Percentiles rank a stretch among this genome's conserved stretches.
These are phyloP conservation scores for Drosophila nigricruria DNA, from an alignment of 2,888 invertebrate species.

Conservation along the genomic window DNA sequence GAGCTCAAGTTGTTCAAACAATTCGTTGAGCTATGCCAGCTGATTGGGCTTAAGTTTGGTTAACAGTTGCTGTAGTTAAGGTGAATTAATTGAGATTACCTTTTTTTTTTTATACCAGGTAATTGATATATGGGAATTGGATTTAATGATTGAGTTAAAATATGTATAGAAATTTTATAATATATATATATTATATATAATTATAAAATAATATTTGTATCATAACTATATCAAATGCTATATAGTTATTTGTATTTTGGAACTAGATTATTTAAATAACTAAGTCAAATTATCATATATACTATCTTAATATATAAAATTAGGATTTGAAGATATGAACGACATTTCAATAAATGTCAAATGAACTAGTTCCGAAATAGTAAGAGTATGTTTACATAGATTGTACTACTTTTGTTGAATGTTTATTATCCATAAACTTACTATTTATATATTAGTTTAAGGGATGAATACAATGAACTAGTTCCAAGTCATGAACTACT, in stretches of 20 bases:
- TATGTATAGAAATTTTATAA: background rate
- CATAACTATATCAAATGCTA: too few relatives aligned
- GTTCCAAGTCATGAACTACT: background rate
- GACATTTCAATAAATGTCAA: background rate
- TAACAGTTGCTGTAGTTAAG: background rate
- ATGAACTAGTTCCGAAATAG: background rate
- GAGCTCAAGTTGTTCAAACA: constrained; percentile 20
- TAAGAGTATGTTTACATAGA: background rate
- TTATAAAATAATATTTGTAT: background rate
- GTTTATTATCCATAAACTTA: background rate
- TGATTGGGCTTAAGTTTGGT: constrained; percentile 17
- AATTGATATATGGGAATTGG: background rate
- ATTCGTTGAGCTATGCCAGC: constrained; percentile 40
- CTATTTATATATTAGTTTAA: background rate
- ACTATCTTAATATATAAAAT: background rate
- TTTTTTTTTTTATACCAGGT: background rate
- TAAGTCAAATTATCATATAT: background rate
- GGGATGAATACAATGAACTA: background rate
- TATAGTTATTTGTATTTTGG: background rate
- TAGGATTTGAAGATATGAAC: too few relatives aligned
- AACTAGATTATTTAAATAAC: background rate
- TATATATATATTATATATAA: background rate
- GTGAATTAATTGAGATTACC: background rate
- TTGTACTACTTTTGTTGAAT: too few relatives aligned
- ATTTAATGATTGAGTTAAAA: background rate